Conservation (phyloP, 2,888 invertebrate species). For the Zhengitettix transpicula region DNA sequence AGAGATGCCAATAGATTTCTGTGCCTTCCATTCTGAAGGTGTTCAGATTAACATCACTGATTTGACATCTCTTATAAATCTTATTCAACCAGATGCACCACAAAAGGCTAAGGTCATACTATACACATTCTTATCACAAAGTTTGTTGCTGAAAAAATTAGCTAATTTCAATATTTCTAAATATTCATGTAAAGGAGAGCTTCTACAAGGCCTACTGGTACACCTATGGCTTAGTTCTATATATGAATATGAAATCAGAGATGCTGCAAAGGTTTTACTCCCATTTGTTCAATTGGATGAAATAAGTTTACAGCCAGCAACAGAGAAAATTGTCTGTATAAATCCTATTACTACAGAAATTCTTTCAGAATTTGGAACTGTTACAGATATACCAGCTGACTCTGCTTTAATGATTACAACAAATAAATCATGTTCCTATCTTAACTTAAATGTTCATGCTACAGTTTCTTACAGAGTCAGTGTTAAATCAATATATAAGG, state of each 20-base stretch:
- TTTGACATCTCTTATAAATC: not conserved
- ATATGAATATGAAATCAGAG: not conserved
- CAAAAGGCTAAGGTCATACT: not conserved
- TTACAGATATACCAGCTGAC: not conserved
- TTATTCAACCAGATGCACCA: not conserved
- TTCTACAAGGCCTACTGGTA: slow-evolving; percentile 3
- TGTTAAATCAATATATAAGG: not conserved
- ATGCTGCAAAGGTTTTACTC: slow-evolving; percentile 2
- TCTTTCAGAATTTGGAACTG: not conserved
- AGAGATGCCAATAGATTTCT: not conserved
- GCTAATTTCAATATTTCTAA: not conserved
- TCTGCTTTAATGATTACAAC: not conserved
- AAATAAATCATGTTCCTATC: not conserved
- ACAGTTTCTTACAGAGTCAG: slow-evolving; percentile 1
- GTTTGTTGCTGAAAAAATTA: not conserved
- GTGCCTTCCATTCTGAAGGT: not conserved
- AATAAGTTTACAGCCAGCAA: not conserved
- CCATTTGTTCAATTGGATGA: slow-evolving; percentile 2
- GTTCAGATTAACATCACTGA: not conserved
- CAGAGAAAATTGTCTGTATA: not conserved
- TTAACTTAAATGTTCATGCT: not conserved
- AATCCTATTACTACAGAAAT: not conserved
- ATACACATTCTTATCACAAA: not conserved
- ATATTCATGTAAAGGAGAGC: slow-evolving; percentile 1
- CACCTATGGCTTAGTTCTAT: slow-evolving; percentile 1